Evolutionary conservation across 1,140 invertebrate species (phyloP).

Genomic region (Macrotrachela quadricornifera): DNA sequence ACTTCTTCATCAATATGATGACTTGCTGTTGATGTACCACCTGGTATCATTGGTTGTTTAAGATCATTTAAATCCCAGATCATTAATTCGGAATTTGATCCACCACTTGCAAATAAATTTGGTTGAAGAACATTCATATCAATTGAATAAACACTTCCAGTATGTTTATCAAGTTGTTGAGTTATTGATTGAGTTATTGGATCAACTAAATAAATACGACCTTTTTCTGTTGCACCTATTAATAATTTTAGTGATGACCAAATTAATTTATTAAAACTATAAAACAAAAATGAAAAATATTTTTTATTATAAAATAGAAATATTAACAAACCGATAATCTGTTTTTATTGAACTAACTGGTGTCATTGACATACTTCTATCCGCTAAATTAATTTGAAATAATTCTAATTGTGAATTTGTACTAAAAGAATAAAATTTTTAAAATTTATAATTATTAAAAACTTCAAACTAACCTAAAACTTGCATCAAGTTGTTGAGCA

Average conservation of each 20-base stretch:
- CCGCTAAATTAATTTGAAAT: conserved; percentile 55
- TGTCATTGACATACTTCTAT: conserved; percentile 42
- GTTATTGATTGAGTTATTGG: conserved; percentile 41
- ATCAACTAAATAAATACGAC: conserved; percentile 60
- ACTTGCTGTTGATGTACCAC: conserved; percentile 45
- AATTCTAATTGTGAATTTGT: conserved; percentile 57
- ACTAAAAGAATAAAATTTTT: conserved; percentile 29
- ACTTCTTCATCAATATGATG: conserved; percentile 46
- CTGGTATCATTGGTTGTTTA: conserved; percentile 64
- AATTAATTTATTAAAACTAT: conserved; percentile 5
- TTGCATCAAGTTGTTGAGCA: conserved; percentile 76
- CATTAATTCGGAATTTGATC: conserved; percentile 72
- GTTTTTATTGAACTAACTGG: conserved; percentile 23
- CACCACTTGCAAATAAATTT: conserved; percentile 69
- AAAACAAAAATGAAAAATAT: conserved; percentile 15
- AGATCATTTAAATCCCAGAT: conserved; percentile 88
- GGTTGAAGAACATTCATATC: conserved; percentile 76
- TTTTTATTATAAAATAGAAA: too few species aligned
- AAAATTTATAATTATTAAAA: not conserved
- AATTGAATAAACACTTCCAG: conserved; percentile 58
- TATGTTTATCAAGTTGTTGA: conserved; percentile 44
- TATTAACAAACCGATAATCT: conserved; percentile 21
- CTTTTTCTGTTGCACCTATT: conserved; percentile 68
- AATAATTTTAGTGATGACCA: conserved; percentile 44
- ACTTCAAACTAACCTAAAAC: conserved; percentile 35